Base-by-base conservation (phyloP, 2,113 vertebrate species). In the Dunckerocampus dactyliophorus region DNA sequence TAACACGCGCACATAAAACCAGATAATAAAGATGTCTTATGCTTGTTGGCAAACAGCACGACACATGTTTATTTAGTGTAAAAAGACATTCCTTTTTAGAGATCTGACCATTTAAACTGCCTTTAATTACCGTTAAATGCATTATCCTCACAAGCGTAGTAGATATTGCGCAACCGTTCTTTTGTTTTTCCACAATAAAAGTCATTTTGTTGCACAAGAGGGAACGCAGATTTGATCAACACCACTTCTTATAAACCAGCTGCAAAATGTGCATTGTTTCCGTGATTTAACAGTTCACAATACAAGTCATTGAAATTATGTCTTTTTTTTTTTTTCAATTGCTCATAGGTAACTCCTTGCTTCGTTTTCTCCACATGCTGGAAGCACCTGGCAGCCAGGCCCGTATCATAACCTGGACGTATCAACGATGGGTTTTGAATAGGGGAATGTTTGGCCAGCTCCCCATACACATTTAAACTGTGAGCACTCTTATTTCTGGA, bases 321-420 rank as follows among this genome's bases (percentile, higher is more conserved):
- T 76, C 50, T 62, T 63, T 77, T 70, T 75, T 49, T 63, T 19
- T 37, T 56, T 56, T 39, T n/a, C n/a, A 10, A 1, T 75, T 31
- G 10, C 76, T 49, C 60, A 62, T 62, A 75, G 60, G 46, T 63
- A 59, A 74, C 76, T 77, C 63, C 68, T 69, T 48, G 80, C 54
- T 76, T 73, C 47, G 69, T 67, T 71, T 71, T 55, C 70, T 63
- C 22, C 50, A 73, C 60, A 75, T 51, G 49, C 43, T 69, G 19
- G 28, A 74, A 16, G 2, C 28, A 69, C 65, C 39, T 24, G 47
- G 22, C 63, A 72, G 74, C 82, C 82, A 82, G 77, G 72, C 56
- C 60, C 50, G 74, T 82, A 76, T 85, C 76, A 83, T 74, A 87
- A 82, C 69, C 81, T 86, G 83, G 78, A 86, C 85, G 84, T 76